Evolutionary conservation across 23 tunicate genomes (phyloP).

Genomic region (Styela plicata): DNA sequence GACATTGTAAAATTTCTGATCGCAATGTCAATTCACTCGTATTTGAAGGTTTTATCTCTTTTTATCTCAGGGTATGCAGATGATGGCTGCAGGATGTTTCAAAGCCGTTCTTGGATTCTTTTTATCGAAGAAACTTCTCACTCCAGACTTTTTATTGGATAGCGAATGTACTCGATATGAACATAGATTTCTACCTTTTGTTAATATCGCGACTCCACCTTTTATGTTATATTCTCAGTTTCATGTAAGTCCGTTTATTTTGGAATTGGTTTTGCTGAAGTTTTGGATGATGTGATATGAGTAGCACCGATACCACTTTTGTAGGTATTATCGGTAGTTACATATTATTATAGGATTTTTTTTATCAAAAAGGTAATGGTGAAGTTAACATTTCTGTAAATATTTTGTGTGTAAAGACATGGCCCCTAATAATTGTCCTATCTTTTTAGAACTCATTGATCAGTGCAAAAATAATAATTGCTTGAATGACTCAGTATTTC

Average conservation of each 20-base stretch:
- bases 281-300: neutral
- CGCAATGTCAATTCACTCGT: no score
- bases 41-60: no score
- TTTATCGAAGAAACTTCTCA: conserved; percentile 49
- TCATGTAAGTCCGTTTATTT: conserved; percentile 32
- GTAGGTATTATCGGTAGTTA: neutral
- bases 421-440: no score
- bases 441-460: no score
- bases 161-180: conserved; percentile 85
- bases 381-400: no score
- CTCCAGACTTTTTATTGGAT: conserved; percentile 67
- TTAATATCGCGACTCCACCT: conserved; percentile 79
- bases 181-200: conserved; percentile 83
- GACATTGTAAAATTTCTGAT: no score
- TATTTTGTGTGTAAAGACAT: no score
- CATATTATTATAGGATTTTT: no score
- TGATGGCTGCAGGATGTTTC: conserved; percentile 72
- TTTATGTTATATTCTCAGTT: conserved; percentile 75
- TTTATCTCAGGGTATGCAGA: conserved; percentile 67
- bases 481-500: no score
- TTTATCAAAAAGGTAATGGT: no score
- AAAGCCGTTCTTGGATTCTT: conserved; percentile 76
- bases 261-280: neutral
- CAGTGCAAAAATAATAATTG: no score
- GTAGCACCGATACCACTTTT: neutral